Evolutionary conservation across 2,797 vertebrate genomes (phyloP).

Genomic region (Odontamblyopus rebecca): DNA sequence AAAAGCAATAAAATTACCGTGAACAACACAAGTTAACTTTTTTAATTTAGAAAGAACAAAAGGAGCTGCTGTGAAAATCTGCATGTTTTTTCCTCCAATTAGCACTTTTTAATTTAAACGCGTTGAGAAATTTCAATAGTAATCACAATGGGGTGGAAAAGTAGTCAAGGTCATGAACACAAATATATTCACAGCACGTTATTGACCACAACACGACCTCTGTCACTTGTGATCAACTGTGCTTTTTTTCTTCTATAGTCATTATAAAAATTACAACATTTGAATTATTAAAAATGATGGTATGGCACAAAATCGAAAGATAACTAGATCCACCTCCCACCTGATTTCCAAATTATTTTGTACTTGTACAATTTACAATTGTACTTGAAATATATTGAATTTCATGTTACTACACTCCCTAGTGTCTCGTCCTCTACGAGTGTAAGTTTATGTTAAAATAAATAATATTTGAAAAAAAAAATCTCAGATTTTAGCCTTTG

Average conservation of each 20-base stretch:
- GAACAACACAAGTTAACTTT: neutral
- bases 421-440: too few relatives aligned
- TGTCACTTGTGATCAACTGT: neutral
- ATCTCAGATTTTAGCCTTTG: too few relatives aligned
- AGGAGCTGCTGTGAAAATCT: neutral
- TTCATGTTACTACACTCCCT: too few relatives aligned
- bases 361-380: too few relatives aligned
- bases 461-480: too few relatives aligned
- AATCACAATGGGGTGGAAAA: neutral
- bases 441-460: too few relatives aligned
- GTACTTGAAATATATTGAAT: too few relatives aligned
- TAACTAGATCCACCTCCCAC: too few relatives aligned
- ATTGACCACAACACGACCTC: neutral
- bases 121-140: neutral
- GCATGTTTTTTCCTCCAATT: neutral
- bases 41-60: conserved; percentile 2
- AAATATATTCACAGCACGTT: neutral
- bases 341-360: too few relatives aligned
- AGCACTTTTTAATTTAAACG: neutral
- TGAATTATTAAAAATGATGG: too few relatives aligned
- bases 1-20: conserved; percentile 1
- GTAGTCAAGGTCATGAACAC: neutral
- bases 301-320: too few relatives aligned
- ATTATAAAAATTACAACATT: too few relatives aligned
- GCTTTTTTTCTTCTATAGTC: neutral